phyloP scores from a whole-genome alignment of 2,888 invertebrate genomes.

The Pollenia angustigena region DNA sequence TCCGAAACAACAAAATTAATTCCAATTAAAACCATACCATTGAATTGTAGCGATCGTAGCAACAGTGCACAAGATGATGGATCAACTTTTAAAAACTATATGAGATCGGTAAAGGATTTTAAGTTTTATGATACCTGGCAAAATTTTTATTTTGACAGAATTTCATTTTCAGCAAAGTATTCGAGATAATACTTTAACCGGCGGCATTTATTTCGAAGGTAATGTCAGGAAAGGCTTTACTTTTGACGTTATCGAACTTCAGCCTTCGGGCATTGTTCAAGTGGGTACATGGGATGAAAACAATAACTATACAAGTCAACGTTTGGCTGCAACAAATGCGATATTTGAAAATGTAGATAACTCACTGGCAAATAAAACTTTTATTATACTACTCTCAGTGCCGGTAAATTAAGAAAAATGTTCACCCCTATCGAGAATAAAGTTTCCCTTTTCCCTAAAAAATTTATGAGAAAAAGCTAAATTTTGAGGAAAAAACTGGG shows the following conservation, averaged over 20 bases:
- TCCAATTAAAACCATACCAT: constrained; percentile 83
- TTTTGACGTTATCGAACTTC: constrained; percentile 88
- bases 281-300: constrained; percentile 90
- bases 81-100: constrained; percentile 91
- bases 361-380: constrained; percentile 89
- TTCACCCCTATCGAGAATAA: no score
- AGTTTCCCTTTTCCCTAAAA: no score
- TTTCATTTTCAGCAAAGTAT: constrained; percentile 76
- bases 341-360: constrained; percentile 85
- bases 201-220: constrained; percentile 90
- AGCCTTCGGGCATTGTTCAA: constrained; percentile 87
- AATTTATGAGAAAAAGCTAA: no score
- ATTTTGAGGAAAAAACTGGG: no score
- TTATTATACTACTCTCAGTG: constrained; percentile 88
- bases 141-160: not conserved
- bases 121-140: not conserved
- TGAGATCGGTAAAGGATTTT: constrained; percentile 83
- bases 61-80: constrained; percentile 90
- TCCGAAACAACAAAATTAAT: constrained; percentile 90
- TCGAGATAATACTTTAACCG: constrained; percentile 86
- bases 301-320: constrained; percentile 86
- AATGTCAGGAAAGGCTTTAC: constrained; percentile 90
- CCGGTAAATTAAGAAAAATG: constrained; percentile 84
- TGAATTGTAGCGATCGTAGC: constrained; percentile 86
- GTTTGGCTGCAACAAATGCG: constrained; percentile 83